A percentile compares a stretch with the other conserved stretches of the same genome.
These are phyloP conservation scores for Carterocephalus palaemon DNA, from an alignment of 2,888 invertebrate genomes.

Conservation along the genomic window DNA sequence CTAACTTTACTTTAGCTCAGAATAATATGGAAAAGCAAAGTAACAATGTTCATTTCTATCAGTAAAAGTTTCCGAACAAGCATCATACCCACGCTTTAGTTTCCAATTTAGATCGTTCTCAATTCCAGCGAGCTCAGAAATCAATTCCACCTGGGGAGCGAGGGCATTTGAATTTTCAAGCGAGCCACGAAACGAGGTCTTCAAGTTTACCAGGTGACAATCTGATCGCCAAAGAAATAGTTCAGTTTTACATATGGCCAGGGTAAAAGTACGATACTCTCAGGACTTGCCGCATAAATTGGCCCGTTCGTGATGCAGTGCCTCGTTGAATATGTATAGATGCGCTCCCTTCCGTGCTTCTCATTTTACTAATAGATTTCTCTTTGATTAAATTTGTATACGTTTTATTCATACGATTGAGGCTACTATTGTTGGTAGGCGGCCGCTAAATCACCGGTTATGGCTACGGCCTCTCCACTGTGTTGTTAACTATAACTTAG, in stretches of 20 bases:
- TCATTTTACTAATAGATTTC: slow-evolving; percentile 80
- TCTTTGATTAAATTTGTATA: slow-evolving; percentile 79
- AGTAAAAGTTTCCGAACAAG: slow-evolving; percentile 16
- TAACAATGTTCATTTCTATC: slow-evolving; percentile 6
- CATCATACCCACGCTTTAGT: slow-evolving; percentile 24
- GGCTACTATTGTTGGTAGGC: slow-evolving; percentile 67
- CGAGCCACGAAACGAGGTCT: slow-evolving; percentile 39
- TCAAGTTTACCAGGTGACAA: slow-evolving; percentile 60
- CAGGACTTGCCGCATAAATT: slow-evolving; percentile 74
- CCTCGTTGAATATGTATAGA: slow-evolving; percentile 79
- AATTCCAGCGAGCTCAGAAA: slow-evolving; percentile 19
- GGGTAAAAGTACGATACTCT: slow-evolving; percentile 74
- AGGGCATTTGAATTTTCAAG: slow-evolving; percentile 30
- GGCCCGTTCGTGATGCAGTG: slow-evolving; percentile 77
- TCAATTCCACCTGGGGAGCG: slow-evolving; percentile 23
- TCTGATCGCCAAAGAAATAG: slow-evolving; percentile 68
- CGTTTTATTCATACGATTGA: slow-evolving; percentile 73
- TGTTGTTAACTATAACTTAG: slow-evolving; percentile 41
- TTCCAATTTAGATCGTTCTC: slow-evolving; percentile 25
- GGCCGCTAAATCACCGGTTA: slow-evolving; percentile 60
- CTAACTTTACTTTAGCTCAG: too few species aligned
- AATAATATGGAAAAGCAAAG: too few species aligned
- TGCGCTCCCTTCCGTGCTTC: slow-evolving; percentile 78
- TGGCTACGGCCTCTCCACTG: slow-evolving; percentile 47
- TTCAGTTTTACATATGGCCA: slow-evolving; percentile 74